These are phyloP conservation scores for Atlantisia rogersi DNA, from an alignment of 2,113 vertebrate species.

Conservation along the genomic window DNA sequence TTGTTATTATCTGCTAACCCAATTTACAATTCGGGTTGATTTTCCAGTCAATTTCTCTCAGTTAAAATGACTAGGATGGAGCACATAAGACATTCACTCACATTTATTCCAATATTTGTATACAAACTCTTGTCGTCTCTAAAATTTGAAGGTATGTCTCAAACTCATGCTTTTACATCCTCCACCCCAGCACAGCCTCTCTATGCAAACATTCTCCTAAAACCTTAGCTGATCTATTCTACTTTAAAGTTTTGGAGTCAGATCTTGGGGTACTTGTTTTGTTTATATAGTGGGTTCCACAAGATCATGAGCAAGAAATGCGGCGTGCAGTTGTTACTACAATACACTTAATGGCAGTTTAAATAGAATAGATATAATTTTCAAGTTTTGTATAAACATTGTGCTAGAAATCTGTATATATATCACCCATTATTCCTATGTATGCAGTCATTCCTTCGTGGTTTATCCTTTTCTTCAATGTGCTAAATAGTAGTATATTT, in stretches of 20 bases:
- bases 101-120: conserved; percentile 6
- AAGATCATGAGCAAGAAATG: background rate
- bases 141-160: background rate
- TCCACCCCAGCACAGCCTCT: background rate
- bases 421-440: background rate
- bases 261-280: background rate
- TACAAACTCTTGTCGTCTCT: background rate
- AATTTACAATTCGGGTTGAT: conserved; percentile 23
- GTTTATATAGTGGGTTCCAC: background rate
- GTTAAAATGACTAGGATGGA: background rate
- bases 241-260: background rate
- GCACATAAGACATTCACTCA: background rate
- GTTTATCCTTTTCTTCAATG: background rate
- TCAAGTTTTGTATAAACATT: background rate
- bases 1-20: conserved; percentile 39
- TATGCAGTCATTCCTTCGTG: background rate
- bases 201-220: background rate
- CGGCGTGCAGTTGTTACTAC: background rate
- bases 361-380: background rate
- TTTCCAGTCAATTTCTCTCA: conserved; percentile 61
- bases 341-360: background rate
- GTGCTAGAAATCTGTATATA: background rate
- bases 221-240: background rate
- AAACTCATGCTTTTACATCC: background rate
- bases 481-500: background rate